Percentiles rank a stretch among this genome's conserved stretches.
These are phyloP conservation scores for Rotaria socialis DNA, from an alignment of 2,888 invertebrate genomes.

Conservation along the genomic window DNA sequence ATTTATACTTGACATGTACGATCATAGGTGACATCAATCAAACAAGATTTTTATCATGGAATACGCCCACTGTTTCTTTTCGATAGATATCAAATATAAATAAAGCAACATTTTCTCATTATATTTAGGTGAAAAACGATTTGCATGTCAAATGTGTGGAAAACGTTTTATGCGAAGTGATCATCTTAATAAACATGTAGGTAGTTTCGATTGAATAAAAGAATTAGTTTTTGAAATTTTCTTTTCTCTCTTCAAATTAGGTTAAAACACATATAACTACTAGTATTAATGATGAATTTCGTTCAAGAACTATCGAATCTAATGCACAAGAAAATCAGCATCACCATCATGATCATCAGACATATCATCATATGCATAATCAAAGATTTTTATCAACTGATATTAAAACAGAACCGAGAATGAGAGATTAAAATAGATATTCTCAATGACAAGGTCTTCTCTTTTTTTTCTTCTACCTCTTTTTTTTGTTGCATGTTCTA, in stretches of 20 bases:
- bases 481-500: neutral
- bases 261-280: neutral
- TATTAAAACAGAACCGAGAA: slow-evolving; percentile 16
- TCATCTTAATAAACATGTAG: slow-evolving; percentile 73
- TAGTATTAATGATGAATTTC: neutral
- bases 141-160: slow-evolving; percentile 78
- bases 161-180: slow-evolving; percentile 89
- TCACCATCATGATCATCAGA: neutral
- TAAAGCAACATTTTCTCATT: neutral
- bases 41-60: neutral
- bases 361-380: neutral
- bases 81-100: neutral
- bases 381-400: neutral
- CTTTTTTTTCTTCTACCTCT: neutral
- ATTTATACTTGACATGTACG: neutral
- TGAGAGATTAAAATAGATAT: neutral
- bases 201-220: neutral
- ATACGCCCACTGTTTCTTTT: neutral
- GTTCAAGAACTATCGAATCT: neutral
- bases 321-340: neutral
- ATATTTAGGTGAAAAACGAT: slow-evolving; percentile 73
- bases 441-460: no score
- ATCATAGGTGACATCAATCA: neutral
- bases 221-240: neutral
- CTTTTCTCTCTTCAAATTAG: neutral